Base-by-base conservation (phyloP, 1,140 invertebrate species). In the Drosophila neocordata region DNA sequence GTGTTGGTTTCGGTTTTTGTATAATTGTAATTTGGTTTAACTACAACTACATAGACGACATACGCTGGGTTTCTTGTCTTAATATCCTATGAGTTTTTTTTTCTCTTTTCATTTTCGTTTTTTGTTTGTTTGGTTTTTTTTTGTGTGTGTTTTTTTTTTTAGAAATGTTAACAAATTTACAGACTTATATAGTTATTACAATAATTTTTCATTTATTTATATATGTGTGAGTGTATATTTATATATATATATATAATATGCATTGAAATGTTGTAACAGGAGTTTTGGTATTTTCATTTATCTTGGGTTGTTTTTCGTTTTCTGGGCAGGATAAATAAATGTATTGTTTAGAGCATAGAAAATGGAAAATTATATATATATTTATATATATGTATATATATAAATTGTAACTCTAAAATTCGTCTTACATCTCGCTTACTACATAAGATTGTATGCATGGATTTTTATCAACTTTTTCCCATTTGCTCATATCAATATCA, bases 91-190 rank as follows among this genome's bases (percentile, higher is more conserved):
- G 64, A 56, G 59, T 60, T 22, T 48, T 48, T 11, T 48, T 11
- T 24, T 48, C 9, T 20, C 2, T 48, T n/a, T 20, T 4, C 34
- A 12, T 35, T 4, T 2, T 9, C 15, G 27, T 31, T 48, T 15
- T 20, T 24, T n/a, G 8, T 53, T 13, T 22, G 20, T 60, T 31
- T 5, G 55, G 13, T 38, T 13, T 35, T 15, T 58, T 52, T 24
- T 34, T 44, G 59, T 52, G 18, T 38, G 35, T 22, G 35, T 41
- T 56, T 69, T 80, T 69, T 48, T 41, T 56, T 69, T 80, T 69
- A 82, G 72, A 79, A 82, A 68, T 83, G 79, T 83, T 83, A 83
- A 83, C 80, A 83, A 83, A 83, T 83, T 67, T 83, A 83, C 80
- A 83, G 80, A 83, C 80, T 83, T 83, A 73, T 81, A 72, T 78